Base-by-base conservation (phyloP, 1,140 invertebrate species). In the Argopecten irradians region DNA sequence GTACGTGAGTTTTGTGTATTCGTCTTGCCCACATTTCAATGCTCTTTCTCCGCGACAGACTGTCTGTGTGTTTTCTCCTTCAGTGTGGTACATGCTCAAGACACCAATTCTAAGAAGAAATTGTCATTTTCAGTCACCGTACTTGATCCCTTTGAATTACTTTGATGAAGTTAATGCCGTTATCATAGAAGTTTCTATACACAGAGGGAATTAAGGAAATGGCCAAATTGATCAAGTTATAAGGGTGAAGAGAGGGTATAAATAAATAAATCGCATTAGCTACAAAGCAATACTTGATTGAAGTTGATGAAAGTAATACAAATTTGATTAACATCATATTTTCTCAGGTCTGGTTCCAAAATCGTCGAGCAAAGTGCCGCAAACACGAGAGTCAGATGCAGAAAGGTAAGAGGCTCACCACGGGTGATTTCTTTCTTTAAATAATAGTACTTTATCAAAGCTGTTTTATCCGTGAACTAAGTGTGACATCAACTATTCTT, bases 301-400 rank as follows among this genome's bases (percentile, higher is more conserved):
- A 87, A 89, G 84, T 85, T 87, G 82, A 85, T 87, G 89, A 87
- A 89, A 89, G 84, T 89, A 89, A 89, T 89, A 82, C 86, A 87
- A 89, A 87, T 89, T 36, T 87, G 39, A 87, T 87, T 84, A 86
- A 87, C 43, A 82, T 86, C 87, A 86, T 90, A 92, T 86, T 90
- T 90, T 91, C 89, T 34, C 91, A 95, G 94, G 95, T 95, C 22
- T 99, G 98, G 98, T 99, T 99, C 96, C 98, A 99, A 96, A 99
- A 99, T 95, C 96, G 98, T 93, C 96, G 98, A 92, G 98, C 98
- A 0, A 99, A 99, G 96, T 99, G 98, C 95, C 96, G 98, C 87
- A 99, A 99, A 96, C 98, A 99, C 93, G 98, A 99, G 95, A 99
- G 98, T 95, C 98, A 99, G 95, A 97, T 99, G 96, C 98, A 99